Conservation (phyloP, 2,888 invertebrate species). For the Clunio marinus region DNA sequence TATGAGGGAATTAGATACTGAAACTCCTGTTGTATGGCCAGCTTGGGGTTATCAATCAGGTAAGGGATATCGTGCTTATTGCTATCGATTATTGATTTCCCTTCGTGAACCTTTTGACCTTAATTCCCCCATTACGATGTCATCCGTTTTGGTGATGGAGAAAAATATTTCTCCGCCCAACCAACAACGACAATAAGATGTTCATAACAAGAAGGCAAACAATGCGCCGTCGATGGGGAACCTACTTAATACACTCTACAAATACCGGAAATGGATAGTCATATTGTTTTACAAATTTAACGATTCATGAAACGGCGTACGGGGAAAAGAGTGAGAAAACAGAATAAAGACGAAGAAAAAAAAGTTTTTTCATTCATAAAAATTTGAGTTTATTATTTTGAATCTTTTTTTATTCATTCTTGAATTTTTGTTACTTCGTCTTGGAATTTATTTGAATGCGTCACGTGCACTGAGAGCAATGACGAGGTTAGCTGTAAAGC, state of each 20-base stretch:
- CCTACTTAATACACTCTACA: conserved; percentile 11
- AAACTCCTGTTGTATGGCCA: conserved; percentile 30
- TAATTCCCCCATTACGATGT: conserved; percentile 22
- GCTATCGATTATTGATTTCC: conserved; percentile 23
- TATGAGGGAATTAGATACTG: conserved; percentile 36
- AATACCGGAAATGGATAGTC: conserved; percentile 35
- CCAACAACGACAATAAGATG: neutral
- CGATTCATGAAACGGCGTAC: conserved; percentile 32
- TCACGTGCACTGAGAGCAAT: conserved; percentile 17
- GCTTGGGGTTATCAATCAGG: conserved; percentile 36
- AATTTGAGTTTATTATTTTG: neutral
- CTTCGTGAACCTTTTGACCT: conserved; percentile 27
- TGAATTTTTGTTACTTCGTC: neutral
- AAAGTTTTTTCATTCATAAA: conserved; percentile 32
- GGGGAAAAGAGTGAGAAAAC: too few relatives aligned
- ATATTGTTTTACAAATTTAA: conserved; percentile 37
- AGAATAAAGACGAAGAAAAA: conserved; percentile 11
- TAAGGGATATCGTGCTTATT: neutral
- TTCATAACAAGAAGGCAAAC: neutral
- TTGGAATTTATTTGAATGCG: conserved; percentile 1
- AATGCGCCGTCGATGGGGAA: neutral
- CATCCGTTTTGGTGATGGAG: too few relatives aligned
- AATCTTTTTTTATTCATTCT: neutral
- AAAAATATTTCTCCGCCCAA: too few relatives aligned
- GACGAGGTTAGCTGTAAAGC: neutral